A percentile compares a stretch with the other conserved stretches of the same genome.
Evolutionary conservation across 2,888 invertebrate genomes (phyloP).

Genomic region (Argyresthia goedartella): DNA sequence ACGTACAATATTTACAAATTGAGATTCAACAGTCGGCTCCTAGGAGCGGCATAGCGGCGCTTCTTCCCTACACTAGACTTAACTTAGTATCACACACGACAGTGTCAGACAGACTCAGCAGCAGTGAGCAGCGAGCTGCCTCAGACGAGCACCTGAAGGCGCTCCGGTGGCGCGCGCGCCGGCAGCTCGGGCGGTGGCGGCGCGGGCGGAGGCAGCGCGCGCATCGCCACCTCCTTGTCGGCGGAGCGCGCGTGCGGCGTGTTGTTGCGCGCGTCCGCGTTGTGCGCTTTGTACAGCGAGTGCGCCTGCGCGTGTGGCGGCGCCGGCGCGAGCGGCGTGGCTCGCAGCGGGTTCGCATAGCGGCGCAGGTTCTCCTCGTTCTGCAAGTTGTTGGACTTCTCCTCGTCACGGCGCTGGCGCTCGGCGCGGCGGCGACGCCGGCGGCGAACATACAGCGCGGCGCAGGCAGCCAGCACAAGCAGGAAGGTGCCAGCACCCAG

Average conservation of each 20-base stretch:
- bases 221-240: conserved; percentile 83
- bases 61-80: conserved; percentile 12
- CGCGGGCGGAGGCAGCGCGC: conserved; percentile 67
- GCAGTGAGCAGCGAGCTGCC: too few relatives aligned
- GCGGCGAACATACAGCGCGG: conserved; percentile 24
- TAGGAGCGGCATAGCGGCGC: conserved; percentile 1
- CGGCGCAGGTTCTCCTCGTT: conserved; percentile 91
- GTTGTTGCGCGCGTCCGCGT: conserved; percentile 87
- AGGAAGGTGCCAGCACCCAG: conserved; percentile 77
- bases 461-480: conserved; percentile 47
- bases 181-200: conserved; percentile 28
- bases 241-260: conserved; percentile 77
- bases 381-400: conserved; percentile 91
- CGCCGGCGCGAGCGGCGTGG: conserved; percentile 45
- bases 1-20: conserved; percentile 50
- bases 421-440: conserved; percentile 62
- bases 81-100: conserved; percentile 32
- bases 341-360: conserved; percentile 84
- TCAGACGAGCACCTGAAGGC: conserved; percentile 59
- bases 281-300: conserved; percentile 86
- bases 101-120: too few relatives aligned
- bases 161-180: conserved; percentile 33
- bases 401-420: conserved; percentile 80
- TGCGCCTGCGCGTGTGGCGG: conserved; percentile 69
- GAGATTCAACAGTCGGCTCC: conserved; percentile 8